Base-by-base conservation (phyloP, 2,113 vertebrate species). In the Odocoileus virginianus region DNA sequence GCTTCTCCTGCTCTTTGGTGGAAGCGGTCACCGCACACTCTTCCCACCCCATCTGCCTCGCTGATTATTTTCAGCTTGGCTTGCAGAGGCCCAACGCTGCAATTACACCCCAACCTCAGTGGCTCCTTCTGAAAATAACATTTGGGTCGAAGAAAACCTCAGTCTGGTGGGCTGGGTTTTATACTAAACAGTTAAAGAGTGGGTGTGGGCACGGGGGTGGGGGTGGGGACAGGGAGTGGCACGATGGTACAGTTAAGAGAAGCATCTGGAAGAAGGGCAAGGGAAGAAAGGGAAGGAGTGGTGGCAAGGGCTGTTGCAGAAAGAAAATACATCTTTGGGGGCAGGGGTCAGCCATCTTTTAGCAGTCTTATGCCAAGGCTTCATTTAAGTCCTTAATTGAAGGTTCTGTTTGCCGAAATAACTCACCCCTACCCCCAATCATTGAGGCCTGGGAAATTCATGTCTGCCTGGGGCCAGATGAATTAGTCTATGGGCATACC, bases 81-180 rank as follows among this genome's bases (percentile, higher is more conserved):
- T 99, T 98, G 93, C 98, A 97, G 25, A 98, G 97, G 96, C 96
- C 93, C 98, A 98, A 98, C 98, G 98, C 97, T 99, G 98, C 99
- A 99, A 99, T 99, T 99, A 99, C 97, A 98, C 9, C 5, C 98
- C 98, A 98, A 99, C 99, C 99, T 99, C 99, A 99, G 99, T 98
- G 98, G 97, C 98, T 99, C 97, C 97, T 98, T 98, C 98, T 99
- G 98, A 98, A 99, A 99, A 99, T 99, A 99, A 99, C 98, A 98
- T 98, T 98, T 98, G 98, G 95, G 97, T 98, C 98, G 94, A 98
- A 98, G 98, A 98, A 99, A 99, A 98, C 99, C 99, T 99, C 99
- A 99, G 98, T 99, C 99, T 99, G 98, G 98, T 99, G 99, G 99
- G 98, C 98, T 99, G 97, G 98, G 98, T 98, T 98, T 99, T 98